Percentiles rank a stretch among this genome's conserved stretches.
phyloP scores from a whole-genome alignment of 2,797 vertebrate genomes.

The Pelobates cultripes region DNA sequence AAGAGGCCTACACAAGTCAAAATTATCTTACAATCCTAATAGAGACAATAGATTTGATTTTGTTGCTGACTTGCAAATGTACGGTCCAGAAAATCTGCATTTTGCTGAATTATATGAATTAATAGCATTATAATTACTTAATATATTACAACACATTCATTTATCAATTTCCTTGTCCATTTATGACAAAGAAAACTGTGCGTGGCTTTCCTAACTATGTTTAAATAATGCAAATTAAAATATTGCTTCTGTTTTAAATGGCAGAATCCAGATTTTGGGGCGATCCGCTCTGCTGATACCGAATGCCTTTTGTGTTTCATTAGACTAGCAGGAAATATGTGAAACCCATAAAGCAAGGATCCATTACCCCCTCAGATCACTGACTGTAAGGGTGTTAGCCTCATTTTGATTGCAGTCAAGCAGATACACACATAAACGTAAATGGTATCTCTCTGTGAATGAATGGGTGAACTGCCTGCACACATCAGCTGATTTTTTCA shows the following conservation, averaged over 20 bases:
- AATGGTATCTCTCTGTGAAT: constrained; percentile 7
- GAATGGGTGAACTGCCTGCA: neutral
- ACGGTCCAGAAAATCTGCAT: neutral
- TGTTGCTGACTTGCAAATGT: neutral
- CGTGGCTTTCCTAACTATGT: neutral
- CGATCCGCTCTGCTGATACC: neutral
- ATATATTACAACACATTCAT: neutral
- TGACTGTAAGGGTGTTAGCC: constrained; percentile 7
- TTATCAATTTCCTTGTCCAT: neutral
- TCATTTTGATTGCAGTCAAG: neutral
- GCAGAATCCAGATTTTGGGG: neutral
- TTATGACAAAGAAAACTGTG: neutral
- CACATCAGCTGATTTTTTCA: neutral
- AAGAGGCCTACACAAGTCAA: too few relatives aligned
- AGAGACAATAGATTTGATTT: neutral
- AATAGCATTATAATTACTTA: neutral
- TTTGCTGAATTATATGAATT: neutral
- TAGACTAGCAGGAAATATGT: neutral
- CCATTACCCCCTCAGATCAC: neutral
- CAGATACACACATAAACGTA: constrained; percentile 8
- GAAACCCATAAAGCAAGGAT: neutral
- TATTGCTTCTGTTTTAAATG: neutral
- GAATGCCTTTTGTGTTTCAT: constrained; percentile 37
- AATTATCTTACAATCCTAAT: neutral
- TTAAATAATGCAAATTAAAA: neutral